A percentile compares a stretch with the other conserved stretches of the same genome.
These are phyloP conservation scores for Hydrochoerus hydrochaeris DNA, from an alignment of 2,113 vertebrate species.

Conservation along the genomic window DNA sequence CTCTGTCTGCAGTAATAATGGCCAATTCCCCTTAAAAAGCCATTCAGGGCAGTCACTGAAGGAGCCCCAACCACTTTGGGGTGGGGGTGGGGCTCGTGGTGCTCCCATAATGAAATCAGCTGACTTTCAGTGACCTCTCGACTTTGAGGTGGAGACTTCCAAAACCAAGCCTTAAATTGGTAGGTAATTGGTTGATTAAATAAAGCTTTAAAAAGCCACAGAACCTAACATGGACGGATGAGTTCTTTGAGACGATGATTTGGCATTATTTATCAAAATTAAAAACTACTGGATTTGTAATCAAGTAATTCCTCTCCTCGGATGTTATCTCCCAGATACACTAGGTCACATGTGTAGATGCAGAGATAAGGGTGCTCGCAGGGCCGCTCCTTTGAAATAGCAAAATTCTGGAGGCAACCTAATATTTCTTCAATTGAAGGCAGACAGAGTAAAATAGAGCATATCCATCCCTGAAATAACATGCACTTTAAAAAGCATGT, in stretches of 20 bases:
- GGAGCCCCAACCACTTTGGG: neutral
- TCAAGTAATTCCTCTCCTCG: neutral
- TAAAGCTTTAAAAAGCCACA: neutral
- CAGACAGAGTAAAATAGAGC: neutral
- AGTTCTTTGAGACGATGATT: neutral
- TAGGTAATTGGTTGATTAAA: slow-evolving; percentile 7
- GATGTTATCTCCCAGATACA: neutral
- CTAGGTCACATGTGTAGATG: neutral
- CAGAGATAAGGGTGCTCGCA: neutral
- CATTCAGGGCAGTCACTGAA: neutral
- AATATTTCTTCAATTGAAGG: neutral
- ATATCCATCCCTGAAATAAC: neutral
- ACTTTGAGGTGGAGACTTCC: slow-evolving; percentile 31
- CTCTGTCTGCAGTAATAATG: neutral
- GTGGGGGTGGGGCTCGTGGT: no score
- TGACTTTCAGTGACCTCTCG: neutral
- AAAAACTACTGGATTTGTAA: neutral
- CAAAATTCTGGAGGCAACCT: neutral
- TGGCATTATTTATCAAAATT: slow-evolving; percentile 15
- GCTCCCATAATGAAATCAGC: neutral
- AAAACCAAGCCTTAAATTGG: slow-evolving; percentile 15
- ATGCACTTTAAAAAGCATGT: neutral
- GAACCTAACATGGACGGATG: neutral
- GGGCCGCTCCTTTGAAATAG: neutral
- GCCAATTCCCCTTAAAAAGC: neutral